Percentiles rank a stretch among this genome's conserved stretches.
Conservation (phyloP, 2,113 vertebrate genomes). For the Phrynosoma platyrhinos region DNA sequence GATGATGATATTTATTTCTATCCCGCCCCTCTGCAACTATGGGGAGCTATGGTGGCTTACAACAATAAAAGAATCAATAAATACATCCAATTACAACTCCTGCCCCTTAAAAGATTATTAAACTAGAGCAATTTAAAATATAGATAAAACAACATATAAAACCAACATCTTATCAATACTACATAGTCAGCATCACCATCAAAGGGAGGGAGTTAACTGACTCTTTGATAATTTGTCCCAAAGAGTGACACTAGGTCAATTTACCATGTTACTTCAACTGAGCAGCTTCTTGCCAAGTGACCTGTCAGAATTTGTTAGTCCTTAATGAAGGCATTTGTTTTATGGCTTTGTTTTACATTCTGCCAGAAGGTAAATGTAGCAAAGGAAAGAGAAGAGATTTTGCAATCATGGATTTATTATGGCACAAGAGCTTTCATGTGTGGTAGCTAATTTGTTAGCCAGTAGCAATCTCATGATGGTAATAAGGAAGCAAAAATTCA, state of each 20-base stretch:
- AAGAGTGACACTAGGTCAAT: neutral
- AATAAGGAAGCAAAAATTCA: neutral
- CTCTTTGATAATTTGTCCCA: neutral
- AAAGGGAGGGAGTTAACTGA: too few relatives aligned
- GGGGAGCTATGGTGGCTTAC: too few relatives aligned
- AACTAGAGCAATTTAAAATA: too few relatives aligned
- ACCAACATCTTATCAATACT: too few relatives aligned
- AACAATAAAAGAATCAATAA: too few relatives aligned
- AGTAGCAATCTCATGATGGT: neutral
- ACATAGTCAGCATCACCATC: too few relatives aligned
- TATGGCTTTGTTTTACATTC: neutral
- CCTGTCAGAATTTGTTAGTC: neutral
- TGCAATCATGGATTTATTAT: slow-evolving; percentile 13
- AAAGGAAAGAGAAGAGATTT: neutral
- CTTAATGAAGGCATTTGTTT: neutral
- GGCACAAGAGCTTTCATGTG: neutral
- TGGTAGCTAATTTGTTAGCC: neutral
- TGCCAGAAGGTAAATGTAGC: neutral
- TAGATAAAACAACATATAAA: too few relatives aligned
- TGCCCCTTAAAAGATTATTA: too few relatives aligned
- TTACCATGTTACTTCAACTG: neutral
- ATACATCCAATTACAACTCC: too few relatives aligned
- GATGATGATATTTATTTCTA: too few relatives aligned
- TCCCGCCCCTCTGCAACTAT: too few relatives aligned
- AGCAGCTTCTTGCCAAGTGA: neutral